Base-by-base conservation (phyloP, 2,888 invertebrate genomes). In the Aspidiotus rigidus region DNA sequence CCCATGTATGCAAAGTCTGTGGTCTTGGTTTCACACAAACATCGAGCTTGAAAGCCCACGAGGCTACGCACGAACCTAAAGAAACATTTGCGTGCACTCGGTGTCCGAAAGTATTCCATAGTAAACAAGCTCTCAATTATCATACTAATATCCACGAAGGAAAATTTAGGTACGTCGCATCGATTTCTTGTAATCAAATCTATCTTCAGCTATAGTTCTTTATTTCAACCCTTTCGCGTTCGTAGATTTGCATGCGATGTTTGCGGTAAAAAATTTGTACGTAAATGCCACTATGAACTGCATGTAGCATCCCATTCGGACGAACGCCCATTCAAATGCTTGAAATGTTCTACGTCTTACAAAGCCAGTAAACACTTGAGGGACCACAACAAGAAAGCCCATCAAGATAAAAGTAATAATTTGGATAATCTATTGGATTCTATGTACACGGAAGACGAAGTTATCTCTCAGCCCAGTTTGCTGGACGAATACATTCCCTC, bases 251-350 rank as follows among this genome's bases (percentile, higher is more conserved):
- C 77, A 11, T 79, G 79, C 72, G 75, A 76, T 17, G 77, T 77
- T 40, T 79, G 79, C 70, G 78, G 77, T 15, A 79, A 79, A 62
- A 77, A 77, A 70, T 79, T 79, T 62, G 78, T 79, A 0, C 73
- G 79, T 2, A 78, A 79, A 69, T 78, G 78, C 28, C 79, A 79
- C 62, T 79, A 78, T 62, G 78, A 79, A 66, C 76, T 78, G 0
- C 79, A 79, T 67, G 75, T 78, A 13, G 41, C 16, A 16, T 62
- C 62, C 15, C 69, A 69, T 56, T 62, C 69, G 57, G 44, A 62
- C 15, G 62, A 62, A 13, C 53, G 62, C 13, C 62, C 62, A 13
- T 69, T 62, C 39, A 69, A 69, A 40, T 69, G 69, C 62, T 44
- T 55, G 28, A 62, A 62, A 62, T 69, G 69, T 54, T 40, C 53